phyloP scores from a whole-genome alignment of 2,888 invertebrate species.

The Plutella xylostella region DNA sequence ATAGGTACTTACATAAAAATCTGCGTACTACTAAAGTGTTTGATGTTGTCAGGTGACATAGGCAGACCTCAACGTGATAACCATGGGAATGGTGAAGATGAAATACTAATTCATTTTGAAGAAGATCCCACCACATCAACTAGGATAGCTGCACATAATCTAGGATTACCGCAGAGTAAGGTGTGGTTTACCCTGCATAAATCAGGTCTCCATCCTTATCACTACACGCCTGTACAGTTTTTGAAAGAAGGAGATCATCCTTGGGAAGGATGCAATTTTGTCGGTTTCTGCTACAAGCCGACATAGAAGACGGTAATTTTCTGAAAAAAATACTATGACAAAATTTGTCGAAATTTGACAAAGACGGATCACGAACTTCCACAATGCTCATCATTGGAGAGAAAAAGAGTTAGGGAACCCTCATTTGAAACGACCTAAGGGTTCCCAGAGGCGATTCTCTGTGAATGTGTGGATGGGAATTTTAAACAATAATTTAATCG shows the following conservation, averaged over 20 bases:
- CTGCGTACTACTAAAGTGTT: too few relatives aligned
- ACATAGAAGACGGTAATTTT: slow-evolving; percentile 20
- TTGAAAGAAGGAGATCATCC: slow-evolving; percentile 11
- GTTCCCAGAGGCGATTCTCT: background rate
- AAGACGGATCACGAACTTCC: slow-evolving; percentile 21
- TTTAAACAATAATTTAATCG: background rate
- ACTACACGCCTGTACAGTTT: background rate
- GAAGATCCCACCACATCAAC: slow-evolving; percentile 13
- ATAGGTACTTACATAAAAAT: too few relatives aligned
- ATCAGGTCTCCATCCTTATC: slow-evolving; percentile 9
- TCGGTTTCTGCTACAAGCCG: slow-evolving; percentile 22
- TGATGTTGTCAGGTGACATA: too few relatives aligned
- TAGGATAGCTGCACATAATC: slow-evolving; percentile 8
- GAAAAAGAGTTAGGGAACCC: slow-evolving; percentile 15
- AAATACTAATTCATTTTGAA: background rate
- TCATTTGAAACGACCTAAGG: slow-evolving; percentile 16
- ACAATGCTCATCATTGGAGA: slow-evolving; percentile 14
- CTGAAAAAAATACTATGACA: slow-evolving; percentile 20
- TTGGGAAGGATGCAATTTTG: slow-evolving; percentile 15
- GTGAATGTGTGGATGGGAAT: slow-evolving; percentile 4
- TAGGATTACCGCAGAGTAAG: slow-evolving; percentile 19
- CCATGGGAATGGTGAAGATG: background rate
- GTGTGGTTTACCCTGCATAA: slow-evolving; percentile 19
- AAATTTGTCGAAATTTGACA: slow-evolving; percentile 23
- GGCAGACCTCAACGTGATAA: background rate